Percentiles rank a stretch among this genome's conserved stretches.
Conservation (phyloP, 2,888 invertebrate species). For the Iselma pallidipennis region DNA sequence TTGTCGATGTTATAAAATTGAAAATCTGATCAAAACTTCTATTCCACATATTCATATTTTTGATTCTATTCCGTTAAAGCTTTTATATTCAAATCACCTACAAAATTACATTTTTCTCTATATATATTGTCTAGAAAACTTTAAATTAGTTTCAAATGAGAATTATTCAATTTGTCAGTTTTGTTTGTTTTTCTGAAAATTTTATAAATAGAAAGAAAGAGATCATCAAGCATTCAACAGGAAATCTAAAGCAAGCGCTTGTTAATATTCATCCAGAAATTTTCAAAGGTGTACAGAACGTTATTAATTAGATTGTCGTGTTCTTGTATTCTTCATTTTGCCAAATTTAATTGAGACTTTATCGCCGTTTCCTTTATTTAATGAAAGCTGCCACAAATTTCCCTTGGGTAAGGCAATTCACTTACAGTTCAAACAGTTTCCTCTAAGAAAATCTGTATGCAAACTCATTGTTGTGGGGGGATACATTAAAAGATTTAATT, state of each 20-base stretch:
- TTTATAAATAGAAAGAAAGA: not conserved
- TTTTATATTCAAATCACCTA: not conserved
- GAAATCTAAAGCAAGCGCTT: not conserved
- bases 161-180: not conserved
- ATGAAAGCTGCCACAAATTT: constrained; percentile 21
- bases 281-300: not conserved
- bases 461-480: constrained; percentile 20
- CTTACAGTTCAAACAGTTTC: constrained; percentile 20
- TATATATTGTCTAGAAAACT: not conserved
- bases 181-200: not conserved
- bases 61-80: not conserved
- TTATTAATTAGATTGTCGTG: constrained; percentile 9
- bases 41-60: too few relatives aligned
- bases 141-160: not conserved
- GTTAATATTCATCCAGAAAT: not conserved
- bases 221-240: not conserved
- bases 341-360: constrained; percentile 22
- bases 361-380: constrained; percentile 20
- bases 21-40: not conserved
- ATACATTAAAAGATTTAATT: constrained; percentile 22
- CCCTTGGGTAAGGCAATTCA: constrained; percentile 20
- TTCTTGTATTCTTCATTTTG: constrained; percentile 7
- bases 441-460: constrained; percentile 17
- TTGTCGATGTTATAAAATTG: not conserved
- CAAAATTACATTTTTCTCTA: not conserved